Conservation (phyloP, 1,140 invertebrate genomes). For the Zaprionus nigranus region DNA sequence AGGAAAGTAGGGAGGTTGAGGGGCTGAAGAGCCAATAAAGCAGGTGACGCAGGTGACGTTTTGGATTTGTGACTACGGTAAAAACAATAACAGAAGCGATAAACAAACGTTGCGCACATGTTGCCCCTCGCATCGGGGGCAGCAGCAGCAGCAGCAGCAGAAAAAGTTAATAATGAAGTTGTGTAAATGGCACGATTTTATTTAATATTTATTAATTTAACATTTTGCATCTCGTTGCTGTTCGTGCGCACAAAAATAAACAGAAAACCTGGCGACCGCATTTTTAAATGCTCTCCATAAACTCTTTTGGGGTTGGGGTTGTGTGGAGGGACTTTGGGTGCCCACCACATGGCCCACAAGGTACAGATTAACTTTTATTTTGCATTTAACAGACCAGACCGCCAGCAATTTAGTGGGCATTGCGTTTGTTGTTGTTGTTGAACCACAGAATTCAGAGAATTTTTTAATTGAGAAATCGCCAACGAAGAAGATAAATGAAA, state of each 20-base stretch:
- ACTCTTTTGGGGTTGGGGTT: conserved; percentile 1
- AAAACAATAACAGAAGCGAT: conserved; percentile 51
- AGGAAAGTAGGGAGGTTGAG: neutral
- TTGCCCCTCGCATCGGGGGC: conserved; percentile 19
- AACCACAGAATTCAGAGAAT: conserved; percentile 3
- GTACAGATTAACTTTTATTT: conserved; percentile 18
- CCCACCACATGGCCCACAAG: neutral
- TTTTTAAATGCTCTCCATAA: conserved; percentile 58
- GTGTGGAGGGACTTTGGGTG: too few relatives aligned
- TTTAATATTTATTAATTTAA: conserved; percentile 71
- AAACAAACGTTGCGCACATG: conserved; percentile 64
- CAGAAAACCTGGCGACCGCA: conserved; percentile 40
- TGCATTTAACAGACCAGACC: conserved; percentile 28
- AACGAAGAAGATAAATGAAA: conserved; percentile 26
- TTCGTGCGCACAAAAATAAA: conserved; percentile 34
- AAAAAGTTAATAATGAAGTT: conserved; percentile 76
- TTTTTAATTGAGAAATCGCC: conserved; percentile 42
- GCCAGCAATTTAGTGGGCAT: conserved; percentile 29
- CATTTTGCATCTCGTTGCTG: conserved; percentile 44
- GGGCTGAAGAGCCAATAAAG: conserved; percentile 22
- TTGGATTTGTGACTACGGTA: conserved; percentile 67
- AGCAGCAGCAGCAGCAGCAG: neutral
- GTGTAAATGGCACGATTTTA: conserved; percentile 76
- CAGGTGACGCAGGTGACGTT: conserved; percentile 78
- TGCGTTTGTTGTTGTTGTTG: conserved; percentile 9